phyloP scores from a whole-genome alignment of 2,797 vertebrate genomes.

The Catostomus latipinnis region DNA sequence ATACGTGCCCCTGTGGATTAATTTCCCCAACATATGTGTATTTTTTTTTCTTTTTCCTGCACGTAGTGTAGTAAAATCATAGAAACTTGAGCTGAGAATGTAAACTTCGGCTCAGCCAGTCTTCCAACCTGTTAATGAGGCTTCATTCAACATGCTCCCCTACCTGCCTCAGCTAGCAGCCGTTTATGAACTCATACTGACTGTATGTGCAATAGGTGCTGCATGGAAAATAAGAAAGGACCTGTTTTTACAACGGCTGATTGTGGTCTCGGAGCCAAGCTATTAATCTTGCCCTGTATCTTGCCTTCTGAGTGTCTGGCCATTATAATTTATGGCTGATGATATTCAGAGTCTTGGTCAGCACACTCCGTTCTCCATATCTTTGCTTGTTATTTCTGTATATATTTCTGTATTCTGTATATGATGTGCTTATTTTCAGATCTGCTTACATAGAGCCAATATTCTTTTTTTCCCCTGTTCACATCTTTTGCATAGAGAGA shows the following conservation, averaged over 20 bases:
- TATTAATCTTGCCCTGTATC: conserved; percentile 48
- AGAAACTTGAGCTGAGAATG: conserved; percentile 3
- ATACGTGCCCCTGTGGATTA: background rate
- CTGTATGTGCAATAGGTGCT: background rate
- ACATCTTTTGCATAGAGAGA: conserved; percentile 13
- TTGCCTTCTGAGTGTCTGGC: conserved; percentile 13
- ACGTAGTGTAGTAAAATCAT: conserved; percentile 9
- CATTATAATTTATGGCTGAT: conserved; percentile 40
- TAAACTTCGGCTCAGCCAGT: conserved; percentile 21
- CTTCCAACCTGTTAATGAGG: conserved; percentile 41
- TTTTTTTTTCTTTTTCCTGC: conserved; percentile 8
- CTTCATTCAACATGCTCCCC: background rate
- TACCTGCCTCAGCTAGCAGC: background rate
- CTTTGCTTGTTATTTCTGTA: conserved; percentile 41
- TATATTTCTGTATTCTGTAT: background rate
- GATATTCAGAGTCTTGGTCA: conserved; percentile 31
- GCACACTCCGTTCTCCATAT: conserved; percentile 13
- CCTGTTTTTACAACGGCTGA: conserved; percentile 12
- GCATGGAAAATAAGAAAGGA: conserved; percentile 4
- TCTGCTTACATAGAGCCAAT: background rate
- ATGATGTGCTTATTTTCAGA: conserved; percentile 40
- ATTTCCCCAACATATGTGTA: conserved; percentile 22
- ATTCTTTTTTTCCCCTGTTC: background rate
- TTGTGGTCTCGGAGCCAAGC: conserved; percentile 22
- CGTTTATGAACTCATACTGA: conserved; percentile 18